Conservation (phyloP, 2,888 invertebrate species). For the Calameuta idolon region DNA sequence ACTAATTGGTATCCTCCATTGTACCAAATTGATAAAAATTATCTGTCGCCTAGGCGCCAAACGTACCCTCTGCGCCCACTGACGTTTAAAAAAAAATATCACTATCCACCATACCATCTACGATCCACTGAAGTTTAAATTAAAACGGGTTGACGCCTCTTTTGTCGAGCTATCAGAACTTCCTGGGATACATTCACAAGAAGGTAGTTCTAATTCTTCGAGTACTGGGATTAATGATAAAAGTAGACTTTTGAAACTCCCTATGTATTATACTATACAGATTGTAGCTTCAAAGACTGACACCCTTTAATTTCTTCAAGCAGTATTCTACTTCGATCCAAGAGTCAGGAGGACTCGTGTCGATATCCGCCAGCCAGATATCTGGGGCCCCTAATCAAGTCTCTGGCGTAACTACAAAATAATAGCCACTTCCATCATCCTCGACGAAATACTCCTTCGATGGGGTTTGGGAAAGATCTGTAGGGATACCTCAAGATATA, state of each 20-base stretch:
- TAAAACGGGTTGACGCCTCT: background rate
- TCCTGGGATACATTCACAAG: background rate
- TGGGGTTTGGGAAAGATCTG: background rate
- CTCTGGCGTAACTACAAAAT: background rate
- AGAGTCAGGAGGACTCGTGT: background rate
- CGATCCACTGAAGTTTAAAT: conserved; percentile 4
- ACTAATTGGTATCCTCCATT: conserved; percentile 27
- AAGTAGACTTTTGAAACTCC: background rate
- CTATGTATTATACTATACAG: background rate
- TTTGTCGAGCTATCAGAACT: background rate
- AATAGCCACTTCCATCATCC: background rate
- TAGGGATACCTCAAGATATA: background rate
- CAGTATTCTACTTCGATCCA: background rate
- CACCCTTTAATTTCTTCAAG: background rate
- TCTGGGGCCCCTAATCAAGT: background rate
- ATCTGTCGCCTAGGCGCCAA: conserved; percentile 31
- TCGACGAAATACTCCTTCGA: background rate
- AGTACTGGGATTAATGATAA: background rate
- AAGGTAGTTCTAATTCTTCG: background rate
- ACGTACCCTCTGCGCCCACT: conserved; percentile 27
- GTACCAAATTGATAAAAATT: conserved; percentile 32
- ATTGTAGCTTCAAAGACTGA: background rate
- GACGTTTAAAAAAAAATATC: conserved; percentile 9
- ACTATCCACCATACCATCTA: background rate
- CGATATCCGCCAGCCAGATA: background rate